Evolutionary conservation across 1,140 invertebrate species (phyloP).

Genomic region (Neodiprion virginianus): DNA sequence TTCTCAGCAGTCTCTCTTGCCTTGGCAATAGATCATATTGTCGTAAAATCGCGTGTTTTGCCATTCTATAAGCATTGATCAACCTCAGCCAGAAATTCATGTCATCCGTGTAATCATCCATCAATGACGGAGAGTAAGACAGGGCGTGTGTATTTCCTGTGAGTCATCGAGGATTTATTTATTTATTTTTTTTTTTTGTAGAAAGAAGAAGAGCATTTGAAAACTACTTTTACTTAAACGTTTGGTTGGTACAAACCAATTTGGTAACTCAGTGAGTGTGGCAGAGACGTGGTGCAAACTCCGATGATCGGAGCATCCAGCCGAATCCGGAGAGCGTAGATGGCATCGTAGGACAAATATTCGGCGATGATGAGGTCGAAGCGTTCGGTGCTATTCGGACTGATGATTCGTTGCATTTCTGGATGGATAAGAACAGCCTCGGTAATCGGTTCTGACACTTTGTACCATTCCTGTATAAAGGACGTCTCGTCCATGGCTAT

Average conservation of each 20-base stretch:
- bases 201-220: neutral
- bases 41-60: constrained; percentile 40
- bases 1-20: constrained; percentile 46
- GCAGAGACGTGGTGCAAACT: constrained; percentile 30
- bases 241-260: no score
- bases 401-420: constrained; percentile 25
- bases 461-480: constrained; percentile 26
- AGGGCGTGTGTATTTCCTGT: constrained; percentile 56
- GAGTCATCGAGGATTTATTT: neutral
- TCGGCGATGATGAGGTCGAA: constrained; percentile 27
- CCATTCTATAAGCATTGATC: constrained; percentile 26
- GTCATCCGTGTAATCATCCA: constrained; percentile 41
- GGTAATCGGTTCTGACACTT: constrained; percentile 35
- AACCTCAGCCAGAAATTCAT: constrained; percentile 56
- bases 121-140: constrained; percentile 53
- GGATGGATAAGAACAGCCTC: constrained; percentile 27
- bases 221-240: constrained; percentile 16
- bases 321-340: constrained; percentile 32
- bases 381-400: constrained; percentile 13
- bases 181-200: no score
- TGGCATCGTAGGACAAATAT: constrained; percentile 8
- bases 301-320: constrained; percentile 44
- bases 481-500: constrained; percentile 4
- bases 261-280: constrained; percentile 9
- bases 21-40: constrained; percentile 28